phyloP scores from a whole-genome alignment of 2,888 invertebrate species.

The Eupithecia inturbata region DNA sequence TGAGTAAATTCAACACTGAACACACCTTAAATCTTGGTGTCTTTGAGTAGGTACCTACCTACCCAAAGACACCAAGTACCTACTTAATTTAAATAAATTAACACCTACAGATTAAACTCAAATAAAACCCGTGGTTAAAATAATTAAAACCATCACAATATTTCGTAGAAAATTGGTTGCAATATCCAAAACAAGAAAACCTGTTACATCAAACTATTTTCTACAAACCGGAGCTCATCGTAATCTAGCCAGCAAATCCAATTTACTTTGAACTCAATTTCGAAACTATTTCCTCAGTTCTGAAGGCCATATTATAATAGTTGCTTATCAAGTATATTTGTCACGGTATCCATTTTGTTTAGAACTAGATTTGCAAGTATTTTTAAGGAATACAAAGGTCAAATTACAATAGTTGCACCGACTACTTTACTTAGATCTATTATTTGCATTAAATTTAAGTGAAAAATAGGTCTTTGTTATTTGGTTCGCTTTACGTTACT shows the following conservation, averaged over 20 bases:
- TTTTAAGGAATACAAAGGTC: constrained; percentile 8
- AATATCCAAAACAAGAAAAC: not conserved
- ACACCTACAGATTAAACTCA: not conserved
- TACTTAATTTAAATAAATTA: constrained; percentile 4
- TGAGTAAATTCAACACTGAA: no score
- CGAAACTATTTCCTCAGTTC: not conserved
- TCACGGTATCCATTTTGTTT: constrained; percentile 14
- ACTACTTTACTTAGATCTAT: constrained; percentile 12
- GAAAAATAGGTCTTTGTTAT: constrained; percentile 10
- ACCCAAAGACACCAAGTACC: no score
- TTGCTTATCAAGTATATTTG: constrained; percentile 14
- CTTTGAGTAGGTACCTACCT: no score
- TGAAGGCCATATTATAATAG: constrained; percentile 21
- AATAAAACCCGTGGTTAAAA: not conserved
- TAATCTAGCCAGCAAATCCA: constrained; percentile 2
- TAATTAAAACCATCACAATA: not conserved
- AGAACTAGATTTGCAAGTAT: constrained; percentile 11
- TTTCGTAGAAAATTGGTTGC: not conserved
- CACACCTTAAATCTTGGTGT: no score
- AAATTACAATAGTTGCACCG: constrained; percentile 6
- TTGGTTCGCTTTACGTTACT: constrained; percentile 11
- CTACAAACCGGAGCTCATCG: not conserved
- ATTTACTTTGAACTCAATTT: constrained; percentile 16
- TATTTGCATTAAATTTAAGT: not conserved
- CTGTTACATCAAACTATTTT: not conserved